A percentile compares a stretch with the other conserved stretches of the same genome.
Evolutionary conservation across 2,113 vertebrate species (phyloP).

Genomic region (Trochalopteron elliotii): DNA sequence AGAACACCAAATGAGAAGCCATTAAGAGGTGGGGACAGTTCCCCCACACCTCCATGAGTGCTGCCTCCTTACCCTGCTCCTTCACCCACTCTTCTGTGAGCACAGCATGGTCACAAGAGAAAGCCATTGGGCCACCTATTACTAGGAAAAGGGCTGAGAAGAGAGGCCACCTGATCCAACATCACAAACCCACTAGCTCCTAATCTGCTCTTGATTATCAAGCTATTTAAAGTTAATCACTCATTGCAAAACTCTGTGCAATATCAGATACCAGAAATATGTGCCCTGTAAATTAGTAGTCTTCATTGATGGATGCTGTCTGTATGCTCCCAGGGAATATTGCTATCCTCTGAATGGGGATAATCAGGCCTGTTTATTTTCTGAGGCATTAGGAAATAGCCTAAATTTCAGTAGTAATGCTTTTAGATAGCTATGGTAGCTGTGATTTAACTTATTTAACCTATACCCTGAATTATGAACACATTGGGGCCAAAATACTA

Average conservation of each 20-base stretch:
- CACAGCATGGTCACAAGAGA: rapidly evolving
- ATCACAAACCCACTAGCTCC: background rate
- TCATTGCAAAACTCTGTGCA: background rate
- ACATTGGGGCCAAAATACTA: background rate
- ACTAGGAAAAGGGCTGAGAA: rapidly evolving
- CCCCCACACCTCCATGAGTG: rapidly evolving
- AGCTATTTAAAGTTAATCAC: background rate
- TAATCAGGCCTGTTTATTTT: background rate
- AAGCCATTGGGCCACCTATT: rapidly evolving
- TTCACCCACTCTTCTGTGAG: too few species aligned
- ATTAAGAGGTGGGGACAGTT: rapidly evolving
- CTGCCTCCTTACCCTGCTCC: background rate
- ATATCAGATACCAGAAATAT: background rate
- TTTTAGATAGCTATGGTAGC: background rate
- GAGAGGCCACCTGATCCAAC: background rate
- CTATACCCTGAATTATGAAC: background rate
- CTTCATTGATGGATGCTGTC: background rate
- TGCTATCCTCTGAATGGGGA: background rate
- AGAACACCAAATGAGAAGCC: background rate
- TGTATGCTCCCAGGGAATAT: background rate
- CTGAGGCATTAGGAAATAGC: background rate
- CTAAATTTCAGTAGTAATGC: background rate
- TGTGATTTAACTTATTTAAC: background rate
- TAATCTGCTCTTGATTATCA: background rate
- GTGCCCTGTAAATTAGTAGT: background rate